Evolutionary conservation across 2,113 vertebrate species (phyloP), one percentile per base, ranked within the genome.

Genomic region (Onychorhynchus coronatus): DNA sequence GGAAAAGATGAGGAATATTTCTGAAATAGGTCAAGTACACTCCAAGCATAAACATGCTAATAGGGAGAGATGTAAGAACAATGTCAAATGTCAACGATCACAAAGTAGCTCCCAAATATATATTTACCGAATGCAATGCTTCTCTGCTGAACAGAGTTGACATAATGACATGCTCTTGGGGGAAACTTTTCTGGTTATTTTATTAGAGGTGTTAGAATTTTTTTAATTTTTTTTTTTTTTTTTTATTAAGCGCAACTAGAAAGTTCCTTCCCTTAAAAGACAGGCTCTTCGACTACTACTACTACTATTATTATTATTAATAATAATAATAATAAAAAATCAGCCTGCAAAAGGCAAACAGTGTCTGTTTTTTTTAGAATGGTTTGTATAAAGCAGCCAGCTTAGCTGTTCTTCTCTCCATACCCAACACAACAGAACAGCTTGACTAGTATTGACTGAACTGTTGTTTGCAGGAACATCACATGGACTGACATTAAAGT

Each of bases 81-180:
- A 81, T 94, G 97, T 96, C 97, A 97, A 96, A 97, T 97, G 97
- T 97, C 97, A 97, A 97, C 80, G 95, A 95, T 91, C 68, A 78
- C 70, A 88, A 95, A 97, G 92, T 93, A 97, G 87, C 82, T 97
- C 91, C 91, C 88, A 59, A 94, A 97, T 97, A 97, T 93, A 97
- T 97, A 97, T 95, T 97, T 96, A 96, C 94, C 2, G 55, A 97
- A 93, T 94, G 86, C 92, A 93, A 91, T 70, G 88, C 83, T 94
- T 86, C 61, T 86, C 75, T 2, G 1, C 84, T 85, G 92, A 94
- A 80, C 92, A 92, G 80, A 93, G 79, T 87, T 97, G 93, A 96
- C 89, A 91, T 93, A 93, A 96, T 89, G 86, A 93, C 87, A 85
- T 59, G 41, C 82, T 96, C 88, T 85, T 72, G 82, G 22, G 86